Percentiles rank a stretch among this genome's conserved stretches.
Evolutionary conservation across 2,888 invertebrate species (phyloP).

Genomic region (Cosmia trapezina): DNA sequence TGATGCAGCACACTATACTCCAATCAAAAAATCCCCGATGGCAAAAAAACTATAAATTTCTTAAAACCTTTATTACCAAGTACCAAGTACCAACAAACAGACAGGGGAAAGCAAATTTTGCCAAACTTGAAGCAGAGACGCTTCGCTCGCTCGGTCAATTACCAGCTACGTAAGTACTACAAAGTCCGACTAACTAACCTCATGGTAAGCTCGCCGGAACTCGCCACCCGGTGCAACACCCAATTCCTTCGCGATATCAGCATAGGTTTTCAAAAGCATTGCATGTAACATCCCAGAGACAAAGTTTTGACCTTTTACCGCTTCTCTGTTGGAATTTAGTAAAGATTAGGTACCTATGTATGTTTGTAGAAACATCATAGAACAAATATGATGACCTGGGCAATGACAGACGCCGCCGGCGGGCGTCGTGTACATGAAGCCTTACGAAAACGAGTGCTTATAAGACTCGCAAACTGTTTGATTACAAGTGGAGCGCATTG

Average conservation of each 20-base stretch:
- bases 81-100: too few species aligned
- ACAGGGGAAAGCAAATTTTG: too few species aligned
- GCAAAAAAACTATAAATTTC: too few species aligned
- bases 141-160: too few species aligned
- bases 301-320: slow-evolving; percentile 85
- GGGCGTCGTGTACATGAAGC: too few species aligned
- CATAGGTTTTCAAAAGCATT: slow-evolving; percentile 87
- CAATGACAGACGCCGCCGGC: too few species aligned
- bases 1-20: too few species aligned
- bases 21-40: too few species aligned
- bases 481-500: too few species aligned
- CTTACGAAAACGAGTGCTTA: not conserved
- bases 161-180: not conserved
- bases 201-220: slow-evolving; percentile 87
- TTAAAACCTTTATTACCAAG: too few species aligned
- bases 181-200: slow-evolving; percentile 72
- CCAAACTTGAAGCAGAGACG: too few species aligned
- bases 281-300: slow-evolving; percentile 87
- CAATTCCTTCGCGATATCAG: slow-evolving; percentile 86
- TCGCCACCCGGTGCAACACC: slow-evolving; percentile 88
- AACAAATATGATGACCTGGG: not conserved
- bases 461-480: too few species aligned
- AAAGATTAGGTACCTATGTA: not conserved
- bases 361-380: not conserved
- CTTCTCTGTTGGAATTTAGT: slow-evolving; percentile 73